A percentile compares a stretch with the other conserved stretches of the same genome.
Conservation (phyloP, 2,113 vertebrate species). For the Zosterops hypoxanthus region DNA sequence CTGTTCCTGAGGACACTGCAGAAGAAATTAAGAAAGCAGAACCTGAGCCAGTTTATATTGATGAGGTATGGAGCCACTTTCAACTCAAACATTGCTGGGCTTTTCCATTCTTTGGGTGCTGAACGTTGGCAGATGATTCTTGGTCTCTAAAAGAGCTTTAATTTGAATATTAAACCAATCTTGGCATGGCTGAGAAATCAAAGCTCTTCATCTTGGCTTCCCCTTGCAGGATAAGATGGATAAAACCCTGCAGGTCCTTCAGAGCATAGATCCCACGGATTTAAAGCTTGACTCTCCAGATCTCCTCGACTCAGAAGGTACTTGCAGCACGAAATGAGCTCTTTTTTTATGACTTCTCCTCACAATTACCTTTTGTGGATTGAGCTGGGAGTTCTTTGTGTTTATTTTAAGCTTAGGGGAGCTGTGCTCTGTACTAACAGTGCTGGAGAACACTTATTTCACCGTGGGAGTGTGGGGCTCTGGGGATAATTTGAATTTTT, state of each 20-base stretch:
- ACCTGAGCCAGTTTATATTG: constrained; percentile 90
- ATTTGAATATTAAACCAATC: neutral
- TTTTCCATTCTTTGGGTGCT: neutral
- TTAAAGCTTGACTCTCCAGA: constrained; percentile 84
- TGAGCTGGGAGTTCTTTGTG: neutral
- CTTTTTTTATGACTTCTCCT: neutral
- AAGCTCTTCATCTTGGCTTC: neutral
- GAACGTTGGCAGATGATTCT: neutral
- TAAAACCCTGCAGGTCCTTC: constrained; percentile 85
- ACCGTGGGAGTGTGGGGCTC: neutral
- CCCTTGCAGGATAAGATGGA: constrained; percentile 90
- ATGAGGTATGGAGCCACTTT: constrained; percentile 82
- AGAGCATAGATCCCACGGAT: constrained; percentile 91
- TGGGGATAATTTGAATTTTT: neutral
- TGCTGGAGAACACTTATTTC: neutral
- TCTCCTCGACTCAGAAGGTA: constrained; percentile 93
- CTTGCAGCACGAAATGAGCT: neutral
- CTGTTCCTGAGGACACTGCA: constrained; percentile 74
- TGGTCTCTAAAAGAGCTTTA: neutral
- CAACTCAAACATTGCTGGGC: neutral
- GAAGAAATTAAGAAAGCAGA: constrained; percentile 82
- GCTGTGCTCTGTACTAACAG: neutral
- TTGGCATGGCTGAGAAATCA: neutral
- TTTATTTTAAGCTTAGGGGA: constrained; percentile 10
- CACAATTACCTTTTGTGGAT: neutral